These are phyloP conservation scores for Parazoanthus swiftii DNA, from an alignment of 92 coral and sea anemone species.

Conservation along the genomic window DNA sequence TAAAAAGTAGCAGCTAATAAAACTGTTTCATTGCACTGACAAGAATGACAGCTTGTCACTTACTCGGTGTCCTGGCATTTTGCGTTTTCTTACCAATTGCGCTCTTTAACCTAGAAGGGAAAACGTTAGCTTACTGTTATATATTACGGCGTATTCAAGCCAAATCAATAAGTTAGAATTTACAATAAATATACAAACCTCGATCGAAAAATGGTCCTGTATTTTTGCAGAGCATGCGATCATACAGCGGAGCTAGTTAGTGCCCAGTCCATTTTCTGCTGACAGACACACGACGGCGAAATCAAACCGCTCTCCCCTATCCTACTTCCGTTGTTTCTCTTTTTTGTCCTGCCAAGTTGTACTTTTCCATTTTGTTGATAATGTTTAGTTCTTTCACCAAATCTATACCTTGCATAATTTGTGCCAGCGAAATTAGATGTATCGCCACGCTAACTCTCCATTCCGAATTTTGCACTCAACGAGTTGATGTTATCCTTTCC, in stretches of 20 bases:
- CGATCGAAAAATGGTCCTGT: not conserved
- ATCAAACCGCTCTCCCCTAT: not conserved
- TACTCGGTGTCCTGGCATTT: no score
- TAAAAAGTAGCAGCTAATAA: no score
- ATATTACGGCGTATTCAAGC: not conserved
- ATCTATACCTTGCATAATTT: not conserved
- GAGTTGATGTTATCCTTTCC: not conserved
- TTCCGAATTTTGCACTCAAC: not conserved
- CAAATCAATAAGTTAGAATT: not conserved
- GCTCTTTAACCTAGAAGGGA: not conserved
- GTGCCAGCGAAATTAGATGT: not conserved
- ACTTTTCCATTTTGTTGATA: no score
- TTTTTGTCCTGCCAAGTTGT: not conserved
- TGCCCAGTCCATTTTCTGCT: not conserved
- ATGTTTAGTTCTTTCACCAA: not conserved
- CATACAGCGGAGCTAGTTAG: not conserved
- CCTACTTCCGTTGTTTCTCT: not conserved
- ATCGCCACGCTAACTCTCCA: not conserved
- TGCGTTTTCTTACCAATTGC: no score
- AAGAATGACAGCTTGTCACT: no score
- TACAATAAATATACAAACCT: not conserved
- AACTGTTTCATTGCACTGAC: no score
- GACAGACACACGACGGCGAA: not conserved
- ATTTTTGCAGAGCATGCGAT: not conserved
- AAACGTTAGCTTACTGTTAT: not conserved